Evolutionary conservation across 2,113 vertebrate species (phyloP).

Genomic region (Amphilophus citrinellus): DNA sequence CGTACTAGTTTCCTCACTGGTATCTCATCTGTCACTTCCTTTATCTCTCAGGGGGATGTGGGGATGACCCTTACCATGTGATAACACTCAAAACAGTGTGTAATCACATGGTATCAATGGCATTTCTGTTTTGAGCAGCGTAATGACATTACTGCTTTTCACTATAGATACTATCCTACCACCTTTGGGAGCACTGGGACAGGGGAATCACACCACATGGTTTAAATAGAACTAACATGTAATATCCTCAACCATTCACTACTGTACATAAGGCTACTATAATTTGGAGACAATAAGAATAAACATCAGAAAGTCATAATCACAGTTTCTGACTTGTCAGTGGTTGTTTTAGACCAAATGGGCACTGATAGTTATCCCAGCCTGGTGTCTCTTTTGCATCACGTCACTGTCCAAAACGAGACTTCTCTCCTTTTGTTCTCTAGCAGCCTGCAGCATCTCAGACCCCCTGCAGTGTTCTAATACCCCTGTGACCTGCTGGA

Average conservation of each 20-base stretch:
- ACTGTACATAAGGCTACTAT: neutral
- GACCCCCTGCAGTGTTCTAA: neutral
- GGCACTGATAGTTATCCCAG: constrained; percentile 4
- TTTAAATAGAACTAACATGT: constrained; percentile 11
- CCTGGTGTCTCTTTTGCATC: neutral
- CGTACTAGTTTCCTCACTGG: neutral
- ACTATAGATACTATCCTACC: constrained; percentile 70
- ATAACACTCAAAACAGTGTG: neutral
- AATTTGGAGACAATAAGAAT: neutral
- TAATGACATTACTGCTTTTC: constrained; percentile 77
- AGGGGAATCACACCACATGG: neutral
- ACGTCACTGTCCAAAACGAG: neutral
- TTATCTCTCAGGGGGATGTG: constrained; percentile 63
- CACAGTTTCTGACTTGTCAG: neutral
- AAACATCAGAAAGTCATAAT: constrained; percentile 7
- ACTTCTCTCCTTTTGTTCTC: neutral
- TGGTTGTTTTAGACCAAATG: neutral
- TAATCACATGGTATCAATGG: constrained; percentile 80
- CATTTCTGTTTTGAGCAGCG: constrained; percentile 74
- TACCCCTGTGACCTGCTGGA: constrained; percentile 37
- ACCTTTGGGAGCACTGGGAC: constrained; percentile 42
- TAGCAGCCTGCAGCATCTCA: constrained; percentile 10
- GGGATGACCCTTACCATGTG: constrained; percentile 71
- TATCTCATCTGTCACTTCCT: neutral
- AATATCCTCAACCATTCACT: neutral